Base-by-base conservation (phyloP, 2,113 vertebrate species). In the Sylvietta virens region DNA sequence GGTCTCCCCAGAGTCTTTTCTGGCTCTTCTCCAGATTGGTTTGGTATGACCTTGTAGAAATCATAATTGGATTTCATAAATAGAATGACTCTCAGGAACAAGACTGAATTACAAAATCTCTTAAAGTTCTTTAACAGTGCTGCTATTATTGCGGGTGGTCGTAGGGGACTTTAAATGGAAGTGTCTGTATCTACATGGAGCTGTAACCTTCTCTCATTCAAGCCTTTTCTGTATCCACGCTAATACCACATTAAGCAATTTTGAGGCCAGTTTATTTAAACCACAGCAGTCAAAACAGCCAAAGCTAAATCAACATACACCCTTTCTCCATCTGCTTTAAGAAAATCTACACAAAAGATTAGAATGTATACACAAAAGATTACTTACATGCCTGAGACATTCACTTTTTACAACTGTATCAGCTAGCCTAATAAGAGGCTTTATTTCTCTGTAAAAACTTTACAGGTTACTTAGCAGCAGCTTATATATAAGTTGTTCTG, bases 341-440 rank as follows among this genome's bases (percentile, higher is more conserved):
- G 42, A 82, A 67, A 60, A 37, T 87, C 84, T 95, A 81, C 61
- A 74, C 44, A 84, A 83, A 92, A 93, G 74, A 85, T 94, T 90
- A 93, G 61, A 79, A 85, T n/a, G 62, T 61, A 86, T 61, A 57
- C 67, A 70, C 54, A 88, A 77, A 95, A 88, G 42, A 73, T 83
- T 65, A 83, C 42, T 88, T 95, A 42, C 45, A 22, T 80, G 45
- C 35, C 54, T 53, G 18, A 83, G 54, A 90, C 20, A 5, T 50
- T 35, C 15, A 31, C 13, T 83, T 88, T 88, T 88, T 86, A 77
- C n/a, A 82, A 26, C 28, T 77, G 23, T 76, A 86, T 95, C 58
- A 86, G 10, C 42, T 73, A 83, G 13, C 20, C 37, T 77, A 88
- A 77, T 23, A 72, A 51, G 66, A 90, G 50, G 77, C 83, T 88